Percentiles rank a stretch among this genome's conserved stretches.
Conservation (phyloP, 2,888 invertebrate species). For the Hydriomena furcata region DNA sequence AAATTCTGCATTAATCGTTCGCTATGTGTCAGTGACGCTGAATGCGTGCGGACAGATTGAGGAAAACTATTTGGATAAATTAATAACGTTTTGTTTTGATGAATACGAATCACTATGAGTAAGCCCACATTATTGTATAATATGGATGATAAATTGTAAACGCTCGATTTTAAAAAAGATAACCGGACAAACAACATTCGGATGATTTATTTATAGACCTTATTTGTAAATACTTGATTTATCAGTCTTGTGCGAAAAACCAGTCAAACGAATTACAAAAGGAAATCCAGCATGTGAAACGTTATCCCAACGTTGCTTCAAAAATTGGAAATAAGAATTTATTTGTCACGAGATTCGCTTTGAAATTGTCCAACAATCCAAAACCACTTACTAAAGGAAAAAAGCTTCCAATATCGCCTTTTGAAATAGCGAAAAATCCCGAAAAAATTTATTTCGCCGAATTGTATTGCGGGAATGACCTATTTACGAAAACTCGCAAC, state of each 20-base stretch:
- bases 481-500: slow-evolving; percentile 34
- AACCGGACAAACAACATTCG: slow-evolving; percentile 4
- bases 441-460: slow-evolving; percentile 30
- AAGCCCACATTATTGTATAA: neutral
- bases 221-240: slow-evolving; percentile 4
- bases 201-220: neutral
- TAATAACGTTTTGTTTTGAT: slow-evolving; percentile 4
- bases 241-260: neutral
- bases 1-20: slow-evolving; percentile 17
- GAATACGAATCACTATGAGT: neutral
- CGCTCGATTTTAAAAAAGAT: neutral
- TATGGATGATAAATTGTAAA: neutral
- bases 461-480: slow-evolving; percentile 31
- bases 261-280: slow-evolving; percentile 1
- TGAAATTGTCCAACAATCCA: slow-evolving; percentile 24
- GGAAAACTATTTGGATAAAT: slow-evolving; percentile 16
- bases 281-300: slow-evolving; percentile 1
- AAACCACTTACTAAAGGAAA: slow-evolving; percentile 24
- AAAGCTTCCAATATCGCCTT: slow-evolving; percentile 31
- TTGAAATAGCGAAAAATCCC: slow-evolving; percentile 25
- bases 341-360: slow-evolving; percentile 14
- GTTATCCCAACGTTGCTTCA: slow-evolving; percentile 6
- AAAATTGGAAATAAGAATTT: slow-evolving; percentile 15
- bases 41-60: slow-evolving; percentile 1
- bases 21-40: slow-evolving; percentile 14